These are phyloP conservation scores for Danaus chrysippus DNA, from an alignment of 2,888 invertebrate species.

Conservation along the genomic window DNA sequence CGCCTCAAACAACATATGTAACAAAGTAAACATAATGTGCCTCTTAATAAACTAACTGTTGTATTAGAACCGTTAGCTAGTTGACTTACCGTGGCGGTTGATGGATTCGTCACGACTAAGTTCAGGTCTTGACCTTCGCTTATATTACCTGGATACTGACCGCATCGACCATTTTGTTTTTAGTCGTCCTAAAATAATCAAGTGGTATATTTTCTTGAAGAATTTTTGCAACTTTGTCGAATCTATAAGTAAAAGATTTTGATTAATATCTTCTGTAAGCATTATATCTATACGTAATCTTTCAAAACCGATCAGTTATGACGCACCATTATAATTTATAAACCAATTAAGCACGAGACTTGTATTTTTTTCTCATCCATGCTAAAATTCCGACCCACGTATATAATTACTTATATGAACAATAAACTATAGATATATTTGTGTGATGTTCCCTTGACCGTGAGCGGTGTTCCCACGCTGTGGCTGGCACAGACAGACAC, in stretches of 20 bases:
- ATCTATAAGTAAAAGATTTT: too few relatives aligned
- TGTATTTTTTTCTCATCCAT: background rate
- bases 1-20: background rate
- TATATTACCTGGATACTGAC: background rate
- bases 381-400: background rate
- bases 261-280: background rate
- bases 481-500: constrained; percentile 24
- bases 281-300: background rate
- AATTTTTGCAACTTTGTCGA: too few relatives aligned
- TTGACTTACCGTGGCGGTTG: constrained; percentile 13
- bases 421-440: constrained; percentile 13
- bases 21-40: constrained; percentile 3
- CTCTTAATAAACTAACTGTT: constrained; percentile 4
- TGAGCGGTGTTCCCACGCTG: constrained; percentile 30
- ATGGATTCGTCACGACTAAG: constrained; percentile 18
- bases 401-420: constrained; percentile 8
- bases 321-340: too few relatives aligned
- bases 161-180: background rate
- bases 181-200: too few relatives aligned
- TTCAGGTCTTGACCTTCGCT: constrained; percentile 20
- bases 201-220: too few relatives aligned
- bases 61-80: constrained; percentile 15
- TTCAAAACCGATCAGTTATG: too few relatives aligned
- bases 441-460: constrained; percentile 26
- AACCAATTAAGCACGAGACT: too few relatives aligned